phyloP scores from a whole-genome alignment of 2,888 invertebrate species.

The Aplocera efformata region DNA sequence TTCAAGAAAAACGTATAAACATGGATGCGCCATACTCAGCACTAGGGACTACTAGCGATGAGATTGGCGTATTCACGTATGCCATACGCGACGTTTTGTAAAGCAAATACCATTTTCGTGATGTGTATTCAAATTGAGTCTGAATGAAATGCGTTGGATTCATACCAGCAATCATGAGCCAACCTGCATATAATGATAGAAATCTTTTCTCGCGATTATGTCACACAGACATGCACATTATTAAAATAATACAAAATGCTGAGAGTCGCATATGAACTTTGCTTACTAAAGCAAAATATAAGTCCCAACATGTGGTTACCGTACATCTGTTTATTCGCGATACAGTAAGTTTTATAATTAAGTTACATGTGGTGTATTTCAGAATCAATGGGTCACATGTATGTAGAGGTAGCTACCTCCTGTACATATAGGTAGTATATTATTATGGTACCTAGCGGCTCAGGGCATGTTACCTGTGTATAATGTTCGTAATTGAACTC shows the following conservation, averaged over 20 bases:
- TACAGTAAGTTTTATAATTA: slow-evolving; percentile 10
- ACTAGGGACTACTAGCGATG: no score
- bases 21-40: no score
- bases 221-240: background rate
- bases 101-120: slow-evolving; percentile 14
- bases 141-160: background rate
- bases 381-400: no score
- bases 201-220: background rate
- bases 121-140: slow-evolving; percentile 15
- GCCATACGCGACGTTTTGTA: slow-evolving; percentile 15
- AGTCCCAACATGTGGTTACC: slow-evolving; percentile 52
- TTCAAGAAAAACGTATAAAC: no score
- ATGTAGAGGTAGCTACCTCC: no score
- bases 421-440: no score
- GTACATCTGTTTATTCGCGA: slow-evolving; percentile 55
- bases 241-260: background rate
- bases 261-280: slow-evolving; percentile 16
- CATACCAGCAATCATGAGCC: background rate
- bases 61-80: background rate
- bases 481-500: no score
- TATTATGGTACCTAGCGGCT: no score
- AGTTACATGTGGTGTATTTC: no score
- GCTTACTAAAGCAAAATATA: slow-evolving; percentile 44
- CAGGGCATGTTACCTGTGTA: no score
- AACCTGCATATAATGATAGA: background rate